phyloP scores from a whole-genome alignment of 2,797 vertebrate species.

The Spinibarbus caldwelli region DNA sequence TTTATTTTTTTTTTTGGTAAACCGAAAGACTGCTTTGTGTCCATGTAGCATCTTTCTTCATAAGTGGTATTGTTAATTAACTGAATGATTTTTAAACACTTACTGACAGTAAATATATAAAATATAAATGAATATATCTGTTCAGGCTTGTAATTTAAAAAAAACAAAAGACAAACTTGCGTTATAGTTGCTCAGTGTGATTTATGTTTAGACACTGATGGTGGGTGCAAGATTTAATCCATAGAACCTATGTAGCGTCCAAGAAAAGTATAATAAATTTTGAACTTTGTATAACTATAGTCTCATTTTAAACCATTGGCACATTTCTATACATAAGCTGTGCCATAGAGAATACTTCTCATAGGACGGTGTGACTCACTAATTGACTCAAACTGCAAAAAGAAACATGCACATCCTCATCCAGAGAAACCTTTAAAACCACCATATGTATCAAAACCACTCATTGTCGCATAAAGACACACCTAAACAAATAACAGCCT shows the following conservation, averaged over 20 bases:
- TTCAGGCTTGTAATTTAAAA: not conserved
- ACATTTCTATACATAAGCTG: not conserved
- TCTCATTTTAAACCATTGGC: not conserved
- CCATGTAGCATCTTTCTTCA: not conserved
- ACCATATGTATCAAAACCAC: slow-evolving; percentile 7
- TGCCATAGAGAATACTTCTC: not conserved
- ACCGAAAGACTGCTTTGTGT: not conserved
- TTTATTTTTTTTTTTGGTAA: too few species aligned
- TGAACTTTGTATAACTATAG: slow-evolving; percentile 8
- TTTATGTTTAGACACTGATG: not conserved
- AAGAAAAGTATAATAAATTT: not conserved
- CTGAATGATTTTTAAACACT: not conserved
- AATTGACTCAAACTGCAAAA: not conserved
- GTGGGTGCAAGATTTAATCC: not conserved
- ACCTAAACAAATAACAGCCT: not conserved
- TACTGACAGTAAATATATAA: not conserved
- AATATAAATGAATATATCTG: too few species aligned
- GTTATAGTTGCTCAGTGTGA: not conserved
- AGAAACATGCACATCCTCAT: not conserved
- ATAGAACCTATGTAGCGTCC: not conserved
- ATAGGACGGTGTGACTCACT: slow-evolving; percentile 20
- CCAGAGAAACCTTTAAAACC: slow-evolving; percentile 17
- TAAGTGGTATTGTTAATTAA: not conserved
- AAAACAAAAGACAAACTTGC: not conserved
- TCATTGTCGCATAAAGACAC: not conserved